Conservation (phyloP, 2,113 vertebrate genomes). For the Cyanistes caeruleus region DNA sequence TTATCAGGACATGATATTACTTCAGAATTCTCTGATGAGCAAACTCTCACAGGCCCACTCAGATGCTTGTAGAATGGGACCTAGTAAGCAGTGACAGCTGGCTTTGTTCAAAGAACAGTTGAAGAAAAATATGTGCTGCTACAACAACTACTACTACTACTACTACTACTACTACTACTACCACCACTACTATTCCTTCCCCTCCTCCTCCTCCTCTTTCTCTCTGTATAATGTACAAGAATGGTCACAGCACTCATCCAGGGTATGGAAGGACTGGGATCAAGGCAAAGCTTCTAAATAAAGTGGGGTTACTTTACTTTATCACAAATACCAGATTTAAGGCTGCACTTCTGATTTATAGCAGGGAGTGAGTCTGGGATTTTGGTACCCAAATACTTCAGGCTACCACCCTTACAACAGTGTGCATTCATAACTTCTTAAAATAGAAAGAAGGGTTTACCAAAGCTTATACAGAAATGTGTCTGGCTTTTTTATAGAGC, state of each 20-base stretch:
- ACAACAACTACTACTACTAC: too few relatives aligned
- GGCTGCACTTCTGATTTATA: not conserved
- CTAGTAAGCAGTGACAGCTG: not conserved
- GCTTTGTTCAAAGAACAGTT: not conserved
- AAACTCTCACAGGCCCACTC: not conserved
- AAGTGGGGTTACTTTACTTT: not conserved
- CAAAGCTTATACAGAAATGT: not conserved
- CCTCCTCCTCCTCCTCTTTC: not conserved
- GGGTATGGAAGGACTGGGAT: not conserved
- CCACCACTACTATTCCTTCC: too few relatives aligned
- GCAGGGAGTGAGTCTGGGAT: not conserved
- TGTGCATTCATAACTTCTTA: not conserved
- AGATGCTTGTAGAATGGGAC: not conserved
- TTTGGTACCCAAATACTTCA: not conserved
- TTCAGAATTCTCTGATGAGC: not conserved
- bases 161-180: fast-evolving
- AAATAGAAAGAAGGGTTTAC: not conserved
- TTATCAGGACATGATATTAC: not conserved
- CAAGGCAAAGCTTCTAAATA: not conserved
- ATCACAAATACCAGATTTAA: not conserved
- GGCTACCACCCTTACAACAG: not conserved
- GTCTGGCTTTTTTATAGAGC: not conserved
- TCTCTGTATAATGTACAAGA: not conserved
- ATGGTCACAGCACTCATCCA: not conserved
- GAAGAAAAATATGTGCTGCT: not conserved